These are phyloP conservation scores for Hyposmocoma kahamanoa DNA, from an alignment of 1,140 invertebrate species.

Conservation along the genomic window DNA sequence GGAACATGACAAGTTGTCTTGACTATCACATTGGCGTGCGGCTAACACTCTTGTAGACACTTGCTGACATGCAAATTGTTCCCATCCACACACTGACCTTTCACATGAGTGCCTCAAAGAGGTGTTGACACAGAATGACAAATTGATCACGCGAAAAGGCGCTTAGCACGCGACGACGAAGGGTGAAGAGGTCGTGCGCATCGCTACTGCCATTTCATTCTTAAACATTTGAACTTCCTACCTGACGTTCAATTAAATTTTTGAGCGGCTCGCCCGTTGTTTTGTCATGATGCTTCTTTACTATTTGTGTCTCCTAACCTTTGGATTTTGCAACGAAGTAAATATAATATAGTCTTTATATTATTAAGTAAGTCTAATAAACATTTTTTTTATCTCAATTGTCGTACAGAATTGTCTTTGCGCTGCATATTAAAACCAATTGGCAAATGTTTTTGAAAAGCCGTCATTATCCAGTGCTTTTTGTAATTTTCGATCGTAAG, in stretches of 20 bases:
- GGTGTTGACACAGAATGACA: background rate
- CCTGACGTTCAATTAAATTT: background rate
- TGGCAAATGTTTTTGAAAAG: too few species aligned
- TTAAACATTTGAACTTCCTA: background rate
- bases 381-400: too few species aligned
- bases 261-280: background rate
- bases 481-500: too few species aligned
- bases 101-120: background rate
- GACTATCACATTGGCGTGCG: too few species aligned
- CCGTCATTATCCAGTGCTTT: too few species aligned
- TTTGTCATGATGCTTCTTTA: background rate
- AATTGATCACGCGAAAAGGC: background rate
- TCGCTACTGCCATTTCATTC: background rate
- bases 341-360: too few species aligned
- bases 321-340: too few species aligned
- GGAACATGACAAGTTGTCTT: too few species aligned
- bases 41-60: too few species aligned
- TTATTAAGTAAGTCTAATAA: too few species aligned
- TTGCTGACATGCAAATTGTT: constrained; percentile 1
- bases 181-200: background rate
- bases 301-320: background rate
- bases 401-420: too few species aligned
- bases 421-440: too few species aligned
- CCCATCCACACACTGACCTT: constrained; percentile 1
- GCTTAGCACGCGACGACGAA: background rate